These are phyloP conservation scores for Chaetura pelagica DNA, from an alignment of 2,113 vertebrate genomes.

Conservation along the genomic window DNA sequence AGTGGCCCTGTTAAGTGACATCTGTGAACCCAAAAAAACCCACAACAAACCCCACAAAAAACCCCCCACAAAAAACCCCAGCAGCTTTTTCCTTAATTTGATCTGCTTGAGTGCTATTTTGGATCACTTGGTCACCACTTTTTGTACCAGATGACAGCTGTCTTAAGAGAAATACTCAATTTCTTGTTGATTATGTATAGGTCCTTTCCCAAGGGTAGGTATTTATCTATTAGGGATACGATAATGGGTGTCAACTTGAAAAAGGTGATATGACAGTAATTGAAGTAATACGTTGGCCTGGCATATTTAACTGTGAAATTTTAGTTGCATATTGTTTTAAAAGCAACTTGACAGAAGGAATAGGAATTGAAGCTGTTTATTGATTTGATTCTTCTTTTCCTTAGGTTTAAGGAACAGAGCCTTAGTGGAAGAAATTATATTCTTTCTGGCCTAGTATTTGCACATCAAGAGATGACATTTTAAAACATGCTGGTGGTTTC, in stretches of 20 bases:
- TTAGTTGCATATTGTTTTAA: conserved; percentile 15
- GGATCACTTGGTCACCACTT: background rate
- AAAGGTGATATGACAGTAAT: conserved; percentile 33
- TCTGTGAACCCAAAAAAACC: background rate
- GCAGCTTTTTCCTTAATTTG: background rate
- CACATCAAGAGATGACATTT: conserved; percentile 43
- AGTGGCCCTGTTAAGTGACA: background rate
- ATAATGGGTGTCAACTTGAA: conserved; percentile 13
- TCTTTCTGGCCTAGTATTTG: conserved; percentile 49
- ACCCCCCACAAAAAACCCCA: too few relatives aligned
- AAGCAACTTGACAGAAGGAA: background rate
- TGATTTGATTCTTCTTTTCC: conserved; percentile 1
- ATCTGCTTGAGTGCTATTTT: background rate
- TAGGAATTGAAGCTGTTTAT: conserved; percentile 5
- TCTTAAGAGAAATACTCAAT: conserved; percentile 3
- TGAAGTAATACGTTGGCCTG: conserved; percentile 9
- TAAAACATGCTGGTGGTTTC: background rate
- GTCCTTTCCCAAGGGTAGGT: conserved; percentile 3
- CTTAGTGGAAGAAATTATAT: conserved; percentile 10
- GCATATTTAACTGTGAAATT: background rate
- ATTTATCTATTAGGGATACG: conserved; percentile 35
- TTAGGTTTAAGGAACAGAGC: background rate
- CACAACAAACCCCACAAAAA: too few relatives aligned
- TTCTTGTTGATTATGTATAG: conserved; percentile 41
- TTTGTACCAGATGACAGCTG: conserved; percentile 47